Conservation (phyloP, 2,113 vertebrate species). For the Xiphophorus maculatus region DNA sequence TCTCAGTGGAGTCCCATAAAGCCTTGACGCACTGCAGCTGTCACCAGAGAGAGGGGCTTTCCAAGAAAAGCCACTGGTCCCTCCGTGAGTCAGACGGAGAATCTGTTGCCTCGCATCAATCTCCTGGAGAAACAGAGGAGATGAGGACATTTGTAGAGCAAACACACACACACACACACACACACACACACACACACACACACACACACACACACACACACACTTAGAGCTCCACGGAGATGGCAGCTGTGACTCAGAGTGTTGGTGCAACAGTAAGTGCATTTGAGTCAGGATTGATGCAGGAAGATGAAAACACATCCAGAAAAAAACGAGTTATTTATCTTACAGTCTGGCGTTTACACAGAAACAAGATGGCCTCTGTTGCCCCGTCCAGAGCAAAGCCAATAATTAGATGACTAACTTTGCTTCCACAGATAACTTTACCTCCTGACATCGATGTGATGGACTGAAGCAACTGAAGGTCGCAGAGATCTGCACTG, state of each 20-base stretch:
- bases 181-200: too few relatives aligned
- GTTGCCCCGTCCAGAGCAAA: background rate
- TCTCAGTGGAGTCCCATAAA: slow-evolving; percentile 8
- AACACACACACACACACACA: slow-evolving; percentile 4
- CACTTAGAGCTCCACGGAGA: background rate
- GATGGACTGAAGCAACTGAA: background rate
- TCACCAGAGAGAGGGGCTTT: slow-evolving; percentile 44
- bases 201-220: slow-evolving; percentile 1
- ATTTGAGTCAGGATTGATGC: slow-evolving; percentile 7
- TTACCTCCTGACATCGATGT: background rate
- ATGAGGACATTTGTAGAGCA: slow-evolving; percentile 11
- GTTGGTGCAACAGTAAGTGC: background rate
- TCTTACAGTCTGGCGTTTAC: background rate
- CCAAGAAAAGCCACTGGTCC: slow-evolving; percentile 32
- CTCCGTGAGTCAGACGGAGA: slow-evolving; percentile 55
- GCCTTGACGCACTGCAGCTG: slow-evolving; percentile 15
- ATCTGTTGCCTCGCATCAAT: background rate
- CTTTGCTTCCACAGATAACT: background rate
- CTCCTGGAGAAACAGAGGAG: slow-evolving; percentile 17
- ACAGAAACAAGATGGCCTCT: background rate
- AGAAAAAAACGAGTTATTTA: background rate
- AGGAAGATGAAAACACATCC: background rate
- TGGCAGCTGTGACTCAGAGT: slow-evolving; percentile 2
- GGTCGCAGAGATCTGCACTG: too few relatives aligned
- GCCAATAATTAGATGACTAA: background rate